Percentiles rank a stretch among this genome's conserved stretches.
phyloP scores from a whole-genome alignment of 1,140 invertebrate species.

The Ceratina australensis region DNA sequence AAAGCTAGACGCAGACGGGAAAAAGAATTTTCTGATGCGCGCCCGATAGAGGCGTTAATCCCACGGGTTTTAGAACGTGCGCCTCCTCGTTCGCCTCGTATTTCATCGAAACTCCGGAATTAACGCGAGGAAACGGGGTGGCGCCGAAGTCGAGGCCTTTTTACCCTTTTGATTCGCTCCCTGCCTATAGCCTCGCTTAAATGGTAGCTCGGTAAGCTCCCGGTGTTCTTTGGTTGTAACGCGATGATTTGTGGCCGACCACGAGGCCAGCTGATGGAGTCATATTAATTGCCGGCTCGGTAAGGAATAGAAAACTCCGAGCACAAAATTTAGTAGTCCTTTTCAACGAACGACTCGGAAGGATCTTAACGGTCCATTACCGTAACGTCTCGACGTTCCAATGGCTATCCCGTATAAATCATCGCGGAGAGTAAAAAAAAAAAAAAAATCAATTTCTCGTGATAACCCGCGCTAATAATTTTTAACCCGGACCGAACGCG shows the following conservation, averaged over 20 bases:
- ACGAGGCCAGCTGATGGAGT: background rate
- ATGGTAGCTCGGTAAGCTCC: background rate
- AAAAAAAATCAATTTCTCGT: too few species aligned
- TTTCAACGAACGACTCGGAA: too few species aligned
- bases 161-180: background rate
- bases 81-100: background rate
- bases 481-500: too few species aligned
- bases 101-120: slow-evolving; percentile 1
- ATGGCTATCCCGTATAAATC: too few species aligned
- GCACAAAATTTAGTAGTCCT: too few species aligned
- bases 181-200: background rate
- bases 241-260: background rate
- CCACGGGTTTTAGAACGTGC: background rate
- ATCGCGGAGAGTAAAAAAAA: too few species aligned
- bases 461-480: too few species aligned
- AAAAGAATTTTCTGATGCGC: background rate
- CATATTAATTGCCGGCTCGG: too few species aligned
- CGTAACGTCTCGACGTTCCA: too few species aligned
- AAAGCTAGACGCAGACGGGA: background rate
- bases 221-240: background rate
- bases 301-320: too few species aligned
- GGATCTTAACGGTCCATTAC: too few species aligned
- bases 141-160: background rate
- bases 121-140: slow-evolving; percentile 1
- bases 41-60: background rate